Evolutionary conservation across 2,888 invertebrate genomes (phyloP), one percentile per base, ranked within the genome.

Genomic region (Pteria penguin): DNA sequence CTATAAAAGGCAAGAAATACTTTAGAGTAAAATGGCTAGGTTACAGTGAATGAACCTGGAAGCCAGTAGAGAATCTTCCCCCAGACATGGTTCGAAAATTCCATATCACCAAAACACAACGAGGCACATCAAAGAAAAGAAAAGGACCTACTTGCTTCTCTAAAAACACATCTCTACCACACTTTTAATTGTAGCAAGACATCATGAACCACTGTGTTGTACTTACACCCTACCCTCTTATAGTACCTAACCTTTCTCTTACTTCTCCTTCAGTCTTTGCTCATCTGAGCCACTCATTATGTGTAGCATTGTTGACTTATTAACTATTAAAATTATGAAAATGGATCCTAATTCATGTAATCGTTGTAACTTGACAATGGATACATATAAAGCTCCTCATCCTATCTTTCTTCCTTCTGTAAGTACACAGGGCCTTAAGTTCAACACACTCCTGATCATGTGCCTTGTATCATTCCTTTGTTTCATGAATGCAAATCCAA

Each of bases 21-120:
- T 75, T 55, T n/a, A 31, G 57, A 54, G 74, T 75, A 4, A 75
- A 75, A 52, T 75, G 70, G 70, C 22, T 58, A 8, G 63, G 70
- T 54, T 45, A 75, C 52, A 65, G 31, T 29, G 70, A 63, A 54
- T 24, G 63, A 58, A 75, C 75, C 24, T 75, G 75, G 75, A 70
- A 70, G 52, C 63, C 70, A 18, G 65, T 54, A 52, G 75, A 70
- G 29, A 63, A 63, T n/a, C 27, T 74, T 14, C 60, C 67, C 31
- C 60, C 27, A 33, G 61, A n/a, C 2, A 45, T 68, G 29, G 29
- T 70, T 18, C 29, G 60, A 8, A 54, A 75, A 58, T 75, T 65
- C 63, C 57, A 75, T 69, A 67, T 54, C 29, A 67, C 58, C 2
- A 57, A 57, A 57, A 57, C 57, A 14, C 57, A 57, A n/a, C 5